These are phyloP conservation scores for Sula dactylatra DNA, from an alignment of 2,113 vertebrate species.

Conservation along the genomic window DNA sequence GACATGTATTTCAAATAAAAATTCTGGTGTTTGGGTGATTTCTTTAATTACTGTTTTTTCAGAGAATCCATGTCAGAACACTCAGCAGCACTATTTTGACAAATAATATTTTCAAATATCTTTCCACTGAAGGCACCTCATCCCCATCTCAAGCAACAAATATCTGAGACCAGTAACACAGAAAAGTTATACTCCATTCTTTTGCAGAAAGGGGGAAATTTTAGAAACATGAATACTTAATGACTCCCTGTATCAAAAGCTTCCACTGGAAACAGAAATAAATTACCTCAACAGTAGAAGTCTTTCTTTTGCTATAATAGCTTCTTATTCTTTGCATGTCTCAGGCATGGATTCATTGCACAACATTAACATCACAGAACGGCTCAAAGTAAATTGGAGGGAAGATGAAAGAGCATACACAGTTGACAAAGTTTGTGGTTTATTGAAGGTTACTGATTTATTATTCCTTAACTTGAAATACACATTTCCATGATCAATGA, in stretches of 20 bases:
- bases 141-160: background rate
- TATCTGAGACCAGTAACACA: background rate
- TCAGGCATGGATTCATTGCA: background rate
- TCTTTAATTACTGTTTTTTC: background rate
- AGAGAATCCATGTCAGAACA: background rate
- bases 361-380: background rate
- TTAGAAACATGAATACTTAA: background rate
- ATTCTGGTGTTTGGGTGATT: background rate
- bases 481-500: rapidly evolving
- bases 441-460: background rate
- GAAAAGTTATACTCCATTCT: background rate
- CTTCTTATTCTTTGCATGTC: background rate
- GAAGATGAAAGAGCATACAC: background rate
- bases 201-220: background rate
- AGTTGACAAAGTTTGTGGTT: background rate
- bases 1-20: background rate
- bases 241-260: background rate
- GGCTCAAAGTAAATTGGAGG: background rate
- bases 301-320: background rate
- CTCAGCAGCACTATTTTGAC: constrained; percentile 1
- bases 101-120: constrained; percentile 38
- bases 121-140: background rate
- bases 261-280: background rate
- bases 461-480: background rate
- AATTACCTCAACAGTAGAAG: background rate